Base-by-base conservation (phyloP, 2,113 vertebrate species). In the Passer domesticus region DNA sequence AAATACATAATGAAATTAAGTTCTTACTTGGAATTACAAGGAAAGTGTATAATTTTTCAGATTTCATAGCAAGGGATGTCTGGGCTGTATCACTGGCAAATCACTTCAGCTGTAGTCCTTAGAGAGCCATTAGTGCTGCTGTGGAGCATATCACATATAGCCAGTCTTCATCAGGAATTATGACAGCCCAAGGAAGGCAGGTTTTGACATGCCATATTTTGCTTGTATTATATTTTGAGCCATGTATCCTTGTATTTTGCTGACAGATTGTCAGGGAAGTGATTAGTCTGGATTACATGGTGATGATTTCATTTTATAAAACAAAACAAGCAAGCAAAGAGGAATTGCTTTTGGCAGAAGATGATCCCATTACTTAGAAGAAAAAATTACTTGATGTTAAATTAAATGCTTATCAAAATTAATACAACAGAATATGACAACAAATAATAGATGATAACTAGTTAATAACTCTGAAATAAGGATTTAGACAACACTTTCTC, bases 201-300 rank as follows among this genome's bases (percentile, higher is more conserved):
- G 19, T 64, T 85, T 90, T 62, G 49, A 83, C 28, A 64, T 47
- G 35, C 8, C 23, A 14, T 64, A n/a, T 93, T 79, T 94, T 80
- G 50, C 55, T 92, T 80, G 20, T 35, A 23, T 83, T 73, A 39
- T 19, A 43, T 84, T 86, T 92, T 84, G 73, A 91, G 20, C 35
- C 14, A 5, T 15, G 7, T 63, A 85, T 67, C 66, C 41, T 69
- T 60, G 8, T 72, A 55, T 90, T 96, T 94, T 85, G 35, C 67
- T 85, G 62, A 53, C 52, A 60, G 22, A 9, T 64, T 91, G 25
- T 83, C 46, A 87, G 53, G 27, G 53, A 66, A 85, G 46, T 67
- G 86, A 37, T 88, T 93, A 76, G 72, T 93, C 72, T 91, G 53
- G 70, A 79, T 96, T 85, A 83, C 37, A 60, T 35, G 31, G 56